Evolutionary conservation across 2,113 vertebrate species (phyloP), one percentile per base, ranked within the genome.

Genomic region (Psephotus haematonotus): DNA sequence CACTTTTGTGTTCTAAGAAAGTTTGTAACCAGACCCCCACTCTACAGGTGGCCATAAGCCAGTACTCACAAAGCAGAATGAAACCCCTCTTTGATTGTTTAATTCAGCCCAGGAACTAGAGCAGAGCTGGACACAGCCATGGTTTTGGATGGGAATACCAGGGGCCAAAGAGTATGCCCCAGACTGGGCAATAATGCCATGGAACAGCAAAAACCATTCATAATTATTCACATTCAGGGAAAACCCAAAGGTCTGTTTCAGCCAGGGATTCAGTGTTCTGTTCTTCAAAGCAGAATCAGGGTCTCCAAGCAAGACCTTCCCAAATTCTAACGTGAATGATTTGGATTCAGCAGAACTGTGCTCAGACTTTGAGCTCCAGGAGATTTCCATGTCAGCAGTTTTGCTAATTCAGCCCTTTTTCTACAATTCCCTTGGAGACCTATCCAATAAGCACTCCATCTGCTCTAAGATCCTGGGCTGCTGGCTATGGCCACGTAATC

Each of bases 41-140:
- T 76, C 69, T 52, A 53, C 49, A 43, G 12, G 2, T 94, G 95
- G 81, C 62, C 91, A 4, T 0, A 7, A 78, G 77, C 88, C 94
- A 96, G 53, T n/a, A 85, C 47, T 96, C 77, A 86, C 86, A 95
- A 78, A 94, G 24, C 22, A 67, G 46, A 92, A 93, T 77, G n/a
- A 90, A 93, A 89, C 76, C 80, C 74, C 84, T 96, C 74, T 89
- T 83, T 86, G 86, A 71, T 64, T 92, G 59, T 89, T 96, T 93
- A 85, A 80, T 79, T 31, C 41, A 83, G 68, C 27, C 60, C 53
- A 72, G 67, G 67, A 94, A 62, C 52, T 70, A 89, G 17, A 75
- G 41, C n/a, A 67, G 52, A 75, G 23, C 49, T 88, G 47, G 52
- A 82, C 74, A 89, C 13, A 72, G 62, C 11, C 24, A 52, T 84